phyloP scores from a whole-genome alignment of 2,797 vertebrate genomes.

The Clarias pachynema region DNA sequence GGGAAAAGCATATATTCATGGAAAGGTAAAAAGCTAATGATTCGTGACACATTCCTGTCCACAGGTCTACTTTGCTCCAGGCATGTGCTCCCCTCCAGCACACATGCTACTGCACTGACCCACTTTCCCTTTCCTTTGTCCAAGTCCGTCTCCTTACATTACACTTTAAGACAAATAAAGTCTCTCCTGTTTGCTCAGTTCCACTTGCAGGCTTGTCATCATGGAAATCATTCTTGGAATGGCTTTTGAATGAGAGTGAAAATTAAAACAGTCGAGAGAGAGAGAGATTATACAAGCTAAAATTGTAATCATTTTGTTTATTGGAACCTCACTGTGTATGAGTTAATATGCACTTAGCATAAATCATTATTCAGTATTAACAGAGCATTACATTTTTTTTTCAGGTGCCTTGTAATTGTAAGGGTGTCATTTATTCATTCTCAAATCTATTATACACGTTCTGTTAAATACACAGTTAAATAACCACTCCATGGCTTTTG shows the following conservation, averaged over 20 bases:
- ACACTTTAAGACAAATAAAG: slow-evolving; percentile 50
- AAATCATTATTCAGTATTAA: background rate
- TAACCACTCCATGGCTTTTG: background rate
- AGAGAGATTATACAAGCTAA: background rate
- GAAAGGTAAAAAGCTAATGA: slow-evolving; percentile 49
- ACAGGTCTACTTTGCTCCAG: slow-evolving; percentile 38
- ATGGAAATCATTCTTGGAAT: slow-evolving; percentile 18
- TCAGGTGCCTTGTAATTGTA: slow-evolving; percentile 1
- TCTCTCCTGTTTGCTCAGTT: slow-evolving; percentile 52
- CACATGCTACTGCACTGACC: slow-evolving; percentile 50
- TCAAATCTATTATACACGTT: background rate
- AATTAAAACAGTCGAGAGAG: background rate
- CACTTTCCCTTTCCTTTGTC: slow-evolving; percentile 58
- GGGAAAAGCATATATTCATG: slow-evolving; percentile 36
- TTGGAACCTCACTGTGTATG: slow-evolving; percentile 18
- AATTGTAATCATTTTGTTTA: slow-evolving; percentile 10
- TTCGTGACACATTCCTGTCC: slow-evolving; percentile 44
- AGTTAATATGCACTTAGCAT: background rate
- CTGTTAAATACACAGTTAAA: too few relatives aligned
- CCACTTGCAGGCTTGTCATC: slow-evolving; percentile 31
- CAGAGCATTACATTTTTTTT: background rate
- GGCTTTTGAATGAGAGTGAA: background rate
- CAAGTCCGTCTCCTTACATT: slow-evolving; percentile 54
- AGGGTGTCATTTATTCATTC: background rate
- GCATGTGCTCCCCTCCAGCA: slow-evolving; percentile 18